Evolutionary conservation across 2,797 vertebrate species (phyloP).

Genomic region (Acanthornis magna): DNA sequence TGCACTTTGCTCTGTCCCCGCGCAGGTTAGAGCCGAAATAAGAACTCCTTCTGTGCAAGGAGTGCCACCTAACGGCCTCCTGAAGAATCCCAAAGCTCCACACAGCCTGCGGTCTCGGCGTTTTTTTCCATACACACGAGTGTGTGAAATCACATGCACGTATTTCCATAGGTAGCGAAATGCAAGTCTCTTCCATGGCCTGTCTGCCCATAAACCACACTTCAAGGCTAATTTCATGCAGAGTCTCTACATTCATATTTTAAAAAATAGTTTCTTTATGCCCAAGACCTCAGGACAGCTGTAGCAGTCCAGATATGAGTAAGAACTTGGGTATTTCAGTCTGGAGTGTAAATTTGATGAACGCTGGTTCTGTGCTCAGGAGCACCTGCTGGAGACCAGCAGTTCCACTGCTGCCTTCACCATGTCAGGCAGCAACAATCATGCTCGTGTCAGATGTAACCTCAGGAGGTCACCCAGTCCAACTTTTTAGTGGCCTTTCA

Average conservation of each 20-base stretch:
- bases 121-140: fast-evolving
- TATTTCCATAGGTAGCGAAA: neutral
- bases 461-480: neutral
- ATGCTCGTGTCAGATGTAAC: fast-evolving
- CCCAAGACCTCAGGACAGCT: neutral
- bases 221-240: neutral
- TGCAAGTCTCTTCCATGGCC: neutral
- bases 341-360: neutral
- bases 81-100: neutral
- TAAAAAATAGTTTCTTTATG: neutral
- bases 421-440: neutral
- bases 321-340: neutral
- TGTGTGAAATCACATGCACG: fast-evolving
- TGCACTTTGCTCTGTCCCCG: too few species aligned
- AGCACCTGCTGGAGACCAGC: neutral
- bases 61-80: conserved; percentile 6
- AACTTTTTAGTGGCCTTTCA: neutral
- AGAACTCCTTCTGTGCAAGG: neutral
- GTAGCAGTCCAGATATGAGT: neutral
- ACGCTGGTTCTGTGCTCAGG: neutral
- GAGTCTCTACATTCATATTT: neutral
- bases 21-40: fast-evolving
- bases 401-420: neutral
- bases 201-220: neutral
- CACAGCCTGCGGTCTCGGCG: fast-evolving